Conservation (phyloP, 2,888 invertebrate genomes). For the Sericinus montela region DNA sequence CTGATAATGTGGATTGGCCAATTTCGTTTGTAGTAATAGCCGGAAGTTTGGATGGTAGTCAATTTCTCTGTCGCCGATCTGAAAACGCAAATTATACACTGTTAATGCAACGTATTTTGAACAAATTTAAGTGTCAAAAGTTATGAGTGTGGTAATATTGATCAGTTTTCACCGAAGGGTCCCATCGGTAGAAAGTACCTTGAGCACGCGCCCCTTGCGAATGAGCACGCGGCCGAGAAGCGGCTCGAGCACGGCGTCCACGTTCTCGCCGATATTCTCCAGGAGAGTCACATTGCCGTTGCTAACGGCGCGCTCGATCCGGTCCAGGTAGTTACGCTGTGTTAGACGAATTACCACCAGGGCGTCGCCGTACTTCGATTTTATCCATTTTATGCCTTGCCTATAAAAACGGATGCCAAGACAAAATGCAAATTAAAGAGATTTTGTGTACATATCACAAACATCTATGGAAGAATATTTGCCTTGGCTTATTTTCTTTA, state of each 20-base stretch:
- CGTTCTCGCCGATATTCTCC: slow-evolving; percentile 93
- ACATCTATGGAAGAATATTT: no score
- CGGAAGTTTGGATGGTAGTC: slow-evolving; percentile 91
- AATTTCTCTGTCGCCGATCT: slow-evolving; percentile 95
- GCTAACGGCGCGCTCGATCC: slow-evolving; percentile 86
- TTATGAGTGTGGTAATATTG: no score
- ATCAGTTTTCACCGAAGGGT: no score
- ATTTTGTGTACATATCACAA: no score
- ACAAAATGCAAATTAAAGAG: no score
- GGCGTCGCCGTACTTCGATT: slow-evolving; percentile 87
- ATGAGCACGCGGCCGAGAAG: slow-evolving; percentile 92
- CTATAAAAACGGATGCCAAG: slow-evolving; percentile 37
- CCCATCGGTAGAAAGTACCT: slow-evolving; percentile 39
- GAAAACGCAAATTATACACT: slow-evolving; percentile 69
- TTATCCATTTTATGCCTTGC: slow-evolving; percentile 97
- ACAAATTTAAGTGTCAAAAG: no score
- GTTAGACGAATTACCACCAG: slow-evolving; percentile 88
- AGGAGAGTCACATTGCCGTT: slow-evolving; percentile 88
- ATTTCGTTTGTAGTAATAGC: slow-evolving; percentile 93
- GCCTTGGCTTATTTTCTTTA: no score
- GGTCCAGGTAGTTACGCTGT: slow-evolving; percentile 90
- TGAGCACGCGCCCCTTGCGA: slow-evolving; percentile 89
- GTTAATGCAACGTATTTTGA: no score
- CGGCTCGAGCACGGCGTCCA: slow-evolving; percentile 95
- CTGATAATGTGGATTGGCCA: slow-evolving; percentile 97